Base-by-base conservation (phyloP, 2,888 invertebrate species). In the Pegoplata infirma region DNA sequence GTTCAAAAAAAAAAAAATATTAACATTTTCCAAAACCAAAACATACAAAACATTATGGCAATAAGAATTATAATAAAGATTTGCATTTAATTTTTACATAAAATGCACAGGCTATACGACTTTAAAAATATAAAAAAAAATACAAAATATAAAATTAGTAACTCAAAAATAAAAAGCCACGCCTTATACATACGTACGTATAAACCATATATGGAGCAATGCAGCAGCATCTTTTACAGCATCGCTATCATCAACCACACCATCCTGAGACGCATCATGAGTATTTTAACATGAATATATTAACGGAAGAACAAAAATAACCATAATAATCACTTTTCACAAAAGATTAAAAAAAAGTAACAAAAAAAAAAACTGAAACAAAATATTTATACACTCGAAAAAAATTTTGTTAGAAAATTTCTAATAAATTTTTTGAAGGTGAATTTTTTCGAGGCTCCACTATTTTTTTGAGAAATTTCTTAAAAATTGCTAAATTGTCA, bases 241-340 rank as follows among this genome's bases (percentile, higher is more conserved):
- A 68, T 56, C 40, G n/a, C n/a, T n/a, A n/a, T n/a, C n/a, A n/a
- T n/a, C n/a, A n/a, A n/a, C 49, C 56, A 49, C 40, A 73, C 66
- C 44, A 66, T 19, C 51, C 2, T 17, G 10, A 40, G 58, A 58
- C 32, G 58, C 66, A 66, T 51, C 66, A 53, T n/a, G n/a, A n/a
- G 51, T 66, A 68, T 56, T 59, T 47, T 67, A 74, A 67, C 21
- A 63, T 68, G 49, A 68, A 75, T 68, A 68, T 28, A 63, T 68
- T 75, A 68, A 75, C 61, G 68, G 61, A 75, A 68, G 67, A 68
- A 40, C 55, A 53, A 61, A 61, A 75, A 68, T 75, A 75, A 63
- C 40, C 55, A 75, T 75, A 68, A 75, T 75, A 75, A 68, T 68
- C 68, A 75, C 61, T 75, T 74, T 74, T 75, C 19, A 56, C 44